Evolutionary conservation across 2,113 vertebrate species (phyloP).

Genomic region (Chelonoidis abingdonii): DNA sequence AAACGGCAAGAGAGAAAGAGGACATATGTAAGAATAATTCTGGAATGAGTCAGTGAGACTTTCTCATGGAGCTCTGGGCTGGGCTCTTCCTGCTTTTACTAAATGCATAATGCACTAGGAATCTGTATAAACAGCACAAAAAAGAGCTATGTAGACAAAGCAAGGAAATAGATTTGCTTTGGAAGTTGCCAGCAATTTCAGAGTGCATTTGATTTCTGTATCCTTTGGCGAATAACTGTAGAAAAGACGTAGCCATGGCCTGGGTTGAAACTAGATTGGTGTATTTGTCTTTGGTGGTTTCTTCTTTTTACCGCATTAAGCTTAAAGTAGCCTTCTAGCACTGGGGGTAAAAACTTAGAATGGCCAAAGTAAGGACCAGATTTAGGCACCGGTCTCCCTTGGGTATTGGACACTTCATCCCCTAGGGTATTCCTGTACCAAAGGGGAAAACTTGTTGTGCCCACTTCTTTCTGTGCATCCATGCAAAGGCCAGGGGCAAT

Average conservation of each 20-base stretch:
- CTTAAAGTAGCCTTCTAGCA: neutral
- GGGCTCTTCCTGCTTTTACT: conserved; percentile 57
- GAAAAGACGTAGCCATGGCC: fast-evolving
- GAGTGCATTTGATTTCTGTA: conserved; percentile 3
- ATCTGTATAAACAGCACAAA: conserved; percentile 55
- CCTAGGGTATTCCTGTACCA: neutral
- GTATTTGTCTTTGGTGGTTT: neutral
- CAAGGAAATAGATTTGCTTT: conserved; percentile 24
- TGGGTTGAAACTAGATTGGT: neutral
- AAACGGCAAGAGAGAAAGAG: conserved; percentile 1
- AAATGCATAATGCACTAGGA: conserved; percentile 50
- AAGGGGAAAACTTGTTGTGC: neutral
- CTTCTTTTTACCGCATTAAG: neutral
- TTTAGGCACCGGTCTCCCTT: neutral
- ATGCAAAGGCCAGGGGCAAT: neutral
- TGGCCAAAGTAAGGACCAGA: neutral
- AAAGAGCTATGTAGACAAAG: neutral
- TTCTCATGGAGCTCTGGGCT: conserved; percentile 28
- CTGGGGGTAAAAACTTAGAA: neutral
- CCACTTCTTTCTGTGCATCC: neutral
- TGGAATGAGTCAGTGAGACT: conserved; percentile 41
- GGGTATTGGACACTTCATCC: neutral
- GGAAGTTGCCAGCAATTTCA: neutral
- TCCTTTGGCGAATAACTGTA: neutral
- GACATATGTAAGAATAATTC: conserved; percentile 25